Evolutionary conservation across 2,113 vertebrate species (phyloP).

Genomic region (Hymenochirus boettgeri): DNA sequence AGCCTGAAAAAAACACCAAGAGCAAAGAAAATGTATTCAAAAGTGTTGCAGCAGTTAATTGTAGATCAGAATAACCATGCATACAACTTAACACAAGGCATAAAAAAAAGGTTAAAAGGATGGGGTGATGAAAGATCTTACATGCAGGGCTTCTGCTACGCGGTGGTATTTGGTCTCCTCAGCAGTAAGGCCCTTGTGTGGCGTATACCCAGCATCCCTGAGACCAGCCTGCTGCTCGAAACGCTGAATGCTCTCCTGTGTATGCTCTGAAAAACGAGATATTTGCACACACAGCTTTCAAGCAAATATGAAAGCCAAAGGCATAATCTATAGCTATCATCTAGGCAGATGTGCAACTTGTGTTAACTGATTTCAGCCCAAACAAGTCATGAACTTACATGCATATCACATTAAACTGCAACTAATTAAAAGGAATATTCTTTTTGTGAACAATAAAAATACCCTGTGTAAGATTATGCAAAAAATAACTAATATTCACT

Average conservation of each 20-base stretch:
- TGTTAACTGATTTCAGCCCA: no score
- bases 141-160: slow-evolving; percentile 76
- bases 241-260: slow-evolving; percentile 84
- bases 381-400: no score
- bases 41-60: no score
- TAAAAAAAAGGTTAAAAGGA: no score
- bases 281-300: slow-evolving; percentile 42
- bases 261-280: slow-evolving; percentile 73
- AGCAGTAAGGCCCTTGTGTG: slow-evolving; percentile 85
- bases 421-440: no score
- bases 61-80: not conserved
- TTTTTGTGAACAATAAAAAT: no score
- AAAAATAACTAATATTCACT: no score
- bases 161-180: slow-evolving; percentile 86
- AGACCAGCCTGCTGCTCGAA: slow-evolving; percentile 91
- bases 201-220: slow-evolving; percentile 82
- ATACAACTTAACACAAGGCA: not conserved
- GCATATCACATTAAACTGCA: no score
- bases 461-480: no score
- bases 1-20: no score
- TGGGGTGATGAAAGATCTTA: slow-evolving; percentile 68
- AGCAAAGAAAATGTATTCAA: no score
- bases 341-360: no score
- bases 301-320: slow-evolving; percentile 21
- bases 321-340: not conserved